Percentiles rank a stretch among this genome's conserved stretches.
These are phyloP conservation scores for Serilophus lunatus DNA, from an alignment of 2,113 vertebrate species.

Conservation along the genomic window DNA sequence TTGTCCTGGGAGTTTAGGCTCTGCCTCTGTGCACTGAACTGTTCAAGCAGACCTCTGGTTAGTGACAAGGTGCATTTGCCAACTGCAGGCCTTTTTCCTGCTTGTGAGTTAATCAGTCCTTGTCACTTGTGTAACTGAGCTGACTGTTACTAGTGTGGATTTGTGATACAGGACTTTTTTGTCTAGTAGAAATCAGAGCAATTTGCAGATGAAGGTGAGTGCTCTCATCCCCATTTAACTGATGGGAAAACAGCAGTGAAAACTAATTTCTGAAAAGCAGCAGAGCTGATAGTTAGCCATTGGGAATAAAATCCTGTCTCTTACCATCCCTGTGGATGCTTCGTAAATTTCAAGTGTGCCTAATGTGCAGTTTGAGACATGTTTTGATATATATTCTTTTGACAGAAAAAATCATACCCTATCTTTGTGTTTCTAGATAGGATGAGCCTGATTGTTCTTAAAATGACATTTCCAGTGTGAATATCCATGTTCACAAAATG, in stretches of 20 bases:
- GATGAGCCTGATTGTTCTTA: neutral
- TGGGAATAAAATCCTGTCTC: slow-evolving; percentile 7
- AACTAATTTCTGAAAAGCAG: neutral
- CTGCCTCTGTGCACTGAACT: neutral
- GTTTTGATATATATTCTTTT: slow-evolving; percentile 5
- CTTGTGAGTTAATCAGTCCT: neutral
- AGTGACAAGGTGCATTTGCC: neutral
- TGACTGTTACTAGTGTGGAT: neutral
- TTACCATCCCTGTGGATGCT: neutral
- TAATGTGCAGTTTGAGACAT: neutral
- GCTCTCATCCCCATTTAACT: neutral
- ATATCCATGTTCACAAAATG: neutral
- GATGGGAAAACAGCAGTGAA: neutral
- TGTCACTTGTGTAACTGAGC: neutral
- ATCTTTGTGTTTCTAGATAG: neutral
- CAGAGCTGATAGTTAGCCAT: neutral
- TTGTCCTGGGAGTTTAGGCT: neutral
- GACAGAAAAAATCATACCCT: slow-evolving; percentile 19
- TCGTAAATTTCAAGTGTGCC: slow-evolving; percentile 23
- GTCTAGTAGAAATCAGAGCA: neutral
- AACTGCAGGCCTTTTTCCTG: neutral
- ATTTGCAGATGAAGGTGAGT: neutral
- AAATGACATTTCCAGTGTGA: neutral
- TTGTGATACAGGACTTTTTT: neutral
- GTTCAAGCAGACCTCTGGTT: neutral